Evolutionary conservation across 2,888 invertebrate genomes (phyloP).

Genomic region (Cheilosia vulpina): DNA sequence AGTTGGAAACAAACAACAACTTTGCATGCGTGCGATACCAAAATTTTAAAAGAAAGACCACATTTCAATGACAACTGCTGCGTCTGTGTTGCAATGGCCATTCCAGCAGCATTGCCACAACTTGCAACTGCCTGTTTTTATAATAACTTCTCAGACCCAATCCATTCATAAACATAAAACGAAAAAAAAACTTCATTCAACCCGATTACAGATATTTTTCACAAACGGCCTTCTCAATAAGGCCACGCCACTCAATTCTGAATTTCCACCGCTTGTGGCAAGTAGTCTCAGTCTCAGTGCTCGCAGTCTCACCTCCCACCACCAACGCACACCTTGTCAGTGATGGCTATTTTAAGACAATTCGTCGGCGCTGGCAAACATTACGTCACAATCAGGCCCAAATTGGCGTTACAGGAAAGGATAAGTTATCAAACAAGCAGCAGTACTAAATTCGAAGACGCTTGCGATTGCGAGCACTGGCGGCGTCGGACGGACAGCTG

Average conservation of each 20-base stretch:
- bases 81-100: background rate
- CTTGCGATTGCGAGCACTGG: background rate
- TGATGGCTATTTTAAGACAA: constrained; percentile 53
- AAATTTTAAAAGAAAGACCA: no score
- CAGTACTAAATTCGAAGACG: constrained; percentile 26
- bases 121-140: background rate
- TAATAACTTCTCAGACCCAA: constrained; percentile 7
- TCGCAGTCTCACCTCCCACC: background rate
- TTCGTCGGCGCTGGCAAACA: constrained; percentile 20
- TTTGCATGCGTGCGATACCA: no score
- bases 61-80: background rate
- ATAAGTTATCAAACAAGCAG: constrained; percentile 44
- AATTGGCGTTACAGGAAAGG: constrained; percentile 52
- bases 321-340: constrained; percentile 16
- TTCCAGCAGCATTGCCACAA: constrained; percentile 10
- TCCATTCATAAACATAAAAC: constrained; percentile 41
- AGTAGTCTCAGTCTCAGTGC: constrained; percentile 42
- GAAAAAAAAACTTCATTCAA: constrained; percentile 45
- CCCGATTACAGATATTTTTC: constrained; percentile 38
- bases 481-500: constrained; percentile 6
- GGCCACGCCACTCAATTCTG: constrained; percentile 43
- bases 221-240: constrained; percentile 64
- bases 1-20: no score
- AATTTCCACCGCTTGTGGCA: constrained; percentile 23
- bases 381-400: constrained; percentile 55